These are phyloP conservation scores for Lutjanus campechanus DNA, from an alignment of 2,797 vertebrate genomes.

Conservation along the genomic window DNA sequence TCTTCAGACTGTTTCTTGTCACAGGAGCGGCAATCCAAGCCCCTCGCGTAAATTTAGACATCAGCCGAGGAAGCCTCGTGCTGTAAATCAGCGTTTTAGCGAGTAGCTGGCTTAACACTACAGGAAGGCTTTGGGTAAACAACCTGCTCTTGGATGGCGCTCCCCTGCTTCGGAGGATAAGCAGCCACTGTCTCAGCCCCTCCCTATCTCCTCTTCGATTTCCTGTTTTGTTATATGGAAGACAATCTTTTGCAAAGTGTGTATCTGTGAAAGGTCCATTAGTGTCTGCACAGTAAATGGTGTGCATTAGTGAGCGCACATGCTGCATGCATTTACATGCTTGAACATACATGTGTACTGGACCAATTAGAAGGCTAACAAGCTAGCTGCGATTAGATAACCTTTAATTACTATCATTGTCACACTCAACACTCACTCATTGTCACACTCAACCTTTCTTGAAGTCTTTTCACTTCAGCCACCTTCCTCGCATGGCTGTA, in stretches of 20 bases:
- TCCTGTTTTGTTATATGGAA: slow-evolving; percentile 49
- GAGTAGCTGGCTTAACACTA: slow-evolving; percentile 26
- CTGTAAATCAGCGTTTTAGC: slow-evolving; percentile 58
- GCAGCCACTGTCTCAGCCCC: slow-evolving; percentile 20
- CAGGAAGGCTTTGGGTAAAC: slow-evolving; percentile 59
- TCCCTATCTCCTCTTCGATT: slow-evolving; percentile 34
- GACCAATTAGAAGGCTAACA: slow-evolving; percentile 63
- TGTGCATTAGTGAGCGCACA: slow-evolving; percentile 42
- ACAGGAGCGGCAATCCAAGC: slow-evolving; percentile 34
- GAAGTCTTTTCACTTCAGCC: slow-evolving; percentile 29
- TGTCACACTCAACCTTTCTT: slow-evolving; percentile 43
- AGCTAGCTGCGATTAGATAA: slow-evolving; percentile 59
- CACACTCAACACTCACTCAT: slow-evolving; percentile 42
- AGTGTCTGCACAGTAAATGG: slow-evolving; percentile 43
- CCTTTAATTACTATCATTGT: slow-evolving; percentile 61
- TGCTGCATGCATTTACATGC: slow-evolving; percentile 28
- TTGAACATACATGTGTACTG: slow-evolving; percentile 28
- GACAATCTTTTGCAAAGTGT: slow-evolving; percentile 42
- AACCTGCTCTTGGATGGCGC: slow-evolving; percentile 40
- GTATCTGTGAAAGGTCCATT: slow-evolving; percentile 40
- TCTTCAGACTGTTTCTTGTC: slow-evolving; percentile 42
- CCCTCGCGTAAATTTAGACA: slow-evolving; percentile 46
- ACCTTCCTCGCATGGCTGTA: slow-evolving; percentile 28
- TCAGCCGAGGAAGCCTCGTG: slow-evolving; percentile 42
- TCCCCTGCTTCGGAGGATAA: slow-evolving; percentile 45